These are phyloP conservation scores for Grallaria varia DNA, from an alignment of 2,113 vertebrate genomes.

Conservation along the genomic window DNA sequence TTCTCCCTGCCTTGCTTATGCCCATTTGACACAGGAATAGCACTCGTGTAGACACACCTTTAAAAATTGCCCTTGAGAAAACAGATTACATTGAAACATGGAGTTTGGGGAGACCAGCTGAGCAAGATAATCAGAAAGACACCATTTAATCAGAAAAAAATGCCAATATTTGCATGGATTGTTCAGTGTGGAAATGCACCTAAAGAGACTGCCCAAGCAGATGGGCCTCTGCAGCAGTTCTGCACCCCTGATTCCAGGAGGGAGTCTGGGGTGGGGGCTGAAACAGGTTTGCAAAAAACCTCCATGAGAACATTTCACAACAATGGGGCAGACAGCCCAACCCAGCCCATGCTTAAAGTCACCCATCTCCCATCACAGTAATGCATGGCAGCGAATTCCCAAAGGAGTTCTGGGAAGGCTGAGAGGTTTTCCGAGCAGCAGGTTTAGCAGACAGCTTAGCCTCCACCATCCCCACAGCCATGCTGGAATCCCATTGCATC, in stretches of 20 bases:
- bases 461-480: neutral
- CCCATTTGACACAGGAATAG: fast-evolving
- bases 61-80: neutral
- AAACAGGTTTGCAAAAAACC: neutral
- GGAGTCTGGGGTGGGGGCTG: fast-evolving
- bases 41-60: fast-evolving
- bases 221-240: neutral
- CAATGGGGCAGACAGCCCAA: neutral
- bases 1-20: neutral
- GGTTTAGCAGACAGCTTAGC: neutral
- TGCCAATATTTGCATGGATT: neutral
- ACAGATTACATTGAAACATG: neutral
- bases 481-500: neutral
- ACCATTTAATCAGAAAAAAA: neutral
- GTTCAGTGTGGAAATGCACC: neutral
- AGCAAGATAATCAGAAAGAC: neutral
- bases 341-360: neutral
- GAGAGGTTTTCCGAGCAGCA: neutral
- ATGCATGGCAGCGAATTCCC: neutral
- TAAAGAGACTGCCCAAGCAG: neutral
- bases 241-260: neutral
- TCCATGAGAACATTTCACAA: neutral
- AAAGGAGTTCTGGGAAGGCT: neutral
- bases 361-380: neutral
- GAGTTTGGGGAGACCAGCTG: neutral